Evolutionary conservation across 1,140 invertebrate species (phyloP).

Genomic region (Oreohelix idahoensis): DNA sequence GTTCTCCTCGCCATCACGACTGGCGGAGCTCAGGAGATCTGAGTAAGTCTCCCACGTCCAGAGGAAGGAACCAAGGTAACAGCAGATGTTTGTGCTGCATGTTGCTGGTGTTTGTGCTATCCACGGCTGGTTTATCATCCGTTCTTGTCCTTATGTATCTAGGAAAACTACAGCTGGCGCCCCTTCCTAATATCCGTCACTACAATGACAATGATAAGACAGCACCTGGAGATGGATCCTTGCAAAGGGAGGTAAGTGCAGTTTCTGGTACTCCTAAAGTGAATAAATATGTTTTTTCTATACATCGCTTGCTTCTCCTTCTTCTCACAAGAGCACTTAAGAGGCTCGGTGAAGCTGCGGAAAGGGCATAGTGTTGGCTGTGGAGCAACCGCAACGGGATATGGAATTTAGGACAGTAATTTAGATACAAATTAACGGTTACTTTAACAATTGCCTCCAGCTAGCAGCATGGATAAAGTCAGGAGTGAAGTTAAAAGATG

Average conservation of each 20-base stretch:
- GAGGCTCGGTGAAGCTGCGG: too few relatives aligned
- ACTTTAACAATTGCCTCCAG: too few relatives aligned
- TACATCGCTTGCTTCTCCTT: too few relatives aligned
- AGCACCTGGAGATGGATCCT: conserved; percentile 10
- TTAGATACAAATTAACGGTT: too few relatives aligned
- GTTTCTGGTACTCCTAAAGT: not conserved
- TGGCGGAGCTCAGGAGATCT: conserved; percentile 30
- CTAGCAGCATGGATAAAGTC: too few relatives aligned
- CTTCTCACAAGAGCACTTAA: too few relatives aligned
- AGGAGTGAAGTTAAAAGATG: too few relatives aligned
- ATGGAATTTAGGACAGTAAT: too few relatives aligned
- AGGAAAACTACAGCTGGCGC: conserved; percentile 28
- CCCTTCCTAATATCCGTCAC: not conserved
- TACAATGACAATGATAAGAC: not conserved
- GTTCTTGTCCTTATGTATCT: conserved; percentile 32
- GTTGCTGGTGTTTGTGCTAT: conserved; percentile 38
- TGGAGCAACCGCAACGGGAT: too few relatives aligned
- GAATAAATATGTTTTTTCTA: too few relatives aligned
- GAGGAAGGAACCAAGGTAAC: conserved; percentile 13
- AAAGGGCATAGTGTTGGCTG: too few relatives aligned
- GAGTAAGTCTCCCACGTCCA: conserved; percentile 28
- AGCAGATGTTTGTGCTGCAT: conserved; percentile 37
- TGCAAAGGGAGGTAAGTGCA: conserved; percentile 30
- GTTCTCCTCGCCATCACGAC: conserved; percentile 30
- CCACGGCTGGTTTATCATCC: conserved; percentile 26